Evolutionary conservation across 2,797 vertebrate species (phyloP).

Genomic region (Menidia menidia): DNA sequence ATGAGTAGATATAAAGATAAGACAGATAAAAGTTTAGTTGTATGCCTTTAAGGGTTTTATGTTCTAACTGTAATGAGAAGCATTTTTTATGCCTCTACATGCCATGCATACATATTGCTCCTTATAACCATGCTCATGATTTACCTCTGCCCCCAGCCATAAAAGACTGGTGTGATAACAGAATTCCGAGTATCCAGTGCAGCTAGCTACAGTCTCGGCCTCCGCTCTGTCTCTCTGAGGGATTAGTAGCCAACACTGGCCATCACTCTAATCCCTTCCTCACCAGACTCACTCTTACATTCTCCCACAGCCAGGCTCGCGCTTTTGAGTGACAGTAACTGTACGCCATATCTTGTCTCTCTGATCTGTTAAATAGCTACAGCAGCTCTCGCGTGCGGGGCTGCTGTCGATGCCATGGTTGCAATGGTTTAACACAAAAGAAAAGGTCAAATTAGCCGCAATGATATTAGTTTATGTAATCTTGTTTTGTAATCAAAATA

Average conservation of each 20-base stretch:
- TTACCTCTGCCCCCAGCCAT: constrained; percentile 2
- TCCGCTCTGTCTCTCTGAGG: constrained; percentile 64
- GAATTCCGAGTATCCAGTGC: constrained; percentile 35
- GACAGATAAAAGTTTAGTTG: background rate
- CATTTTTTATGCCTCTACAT: background rate
- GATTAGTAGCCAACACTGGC: constrained; percentile 66
- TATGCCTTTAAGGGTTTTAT: background rate
- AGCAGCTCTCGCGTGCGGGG: constrained; percentile 23
- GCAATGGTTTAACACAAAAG: constrained; percentile 16
- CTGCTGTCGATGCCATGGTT: constrained; percentile 27
- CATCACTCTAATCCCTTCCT: constrained; percentile 71
- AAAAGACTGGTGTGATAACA: constrained; percentile 15
- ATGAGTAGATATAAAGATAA: background rate
- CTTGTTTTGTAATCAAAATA: constrained; percentile 25
- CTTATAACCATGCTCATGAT: background rate
- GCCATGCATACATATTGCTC: background rate
- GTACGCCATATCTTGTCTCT: constrained; percentile 45
- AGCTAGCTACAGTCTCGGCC: constrained; percentile 69
- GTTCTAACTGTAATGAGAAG: background rate
- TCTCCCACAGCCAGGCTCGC: constrained; percentile 42
- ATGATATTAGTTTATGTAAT: constrained; percentile 22
- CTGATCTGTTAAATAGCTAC: constrained; percentile 70
- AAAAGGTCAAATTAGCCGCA: background rate
- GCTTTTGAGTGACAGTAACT: constrained; percentile 38
- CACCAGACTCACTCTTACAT: constrained; percentile 60